Evolutionary conservation across 2,888 invertebrate species (phyloP).

Genomic region (Furcula furcula): DNA sequence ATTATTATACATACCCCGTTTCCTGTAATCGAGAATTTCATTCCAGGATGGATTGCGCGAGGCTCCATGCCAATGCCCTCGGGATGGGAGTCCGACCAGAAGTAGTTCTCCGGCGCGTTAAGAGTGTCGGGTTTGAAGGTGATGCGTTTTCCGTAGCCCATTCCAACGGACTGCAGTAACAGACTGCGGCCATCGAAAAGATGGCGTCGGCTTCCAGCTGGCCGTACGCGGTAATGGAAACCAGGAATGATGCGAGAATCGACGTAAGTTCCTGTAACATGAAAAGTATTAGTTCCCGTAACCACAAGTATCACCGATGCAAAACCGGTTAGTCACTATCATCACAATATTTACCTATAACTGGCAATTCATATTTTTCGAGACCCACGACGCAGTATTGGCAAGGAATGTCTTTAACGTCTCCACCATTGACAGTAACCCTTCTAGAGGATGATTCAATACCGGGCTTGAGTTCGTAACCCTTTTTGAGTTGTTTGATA

Average conservation of each 20-base stretch:
- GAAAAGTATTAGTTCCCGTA: background rate
- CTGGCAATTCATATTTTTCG: slow-evolving; percentile 85
- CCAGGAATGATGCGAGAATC: slow-evolving; percentile 88
- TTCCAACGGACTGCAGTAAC: slow-evolving; percentile 84
- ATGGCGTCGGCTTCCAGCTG: slow-evolving; percentile 83
- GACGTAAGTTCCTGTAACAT: slow-evolving; percentile 84
- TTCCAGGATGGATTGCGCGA: slow-evolving; percentile 84
- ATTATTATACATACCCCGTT: slow-evolving; percentile 73
- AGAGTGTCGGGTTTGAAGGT: slow-evolving; percentile 86
- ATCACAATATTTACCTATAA: slow-evolving; percentile 80
- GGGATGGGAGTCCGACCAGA: slow-evolving; percentile 90
- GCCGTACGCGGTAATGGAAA: slow-evolving; percentile 87
- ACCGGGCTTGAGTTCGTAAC: slow-evolving; percentile 84
- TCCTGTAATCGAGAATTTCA: slow-evolving; percentile 84
- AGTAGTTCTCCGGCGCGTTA: slow-evolving; percentile 84
- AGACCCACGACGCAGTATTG: slow-evolving; percentile 85
- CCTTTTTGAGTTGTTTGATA: slow-evolving; percentile 75
- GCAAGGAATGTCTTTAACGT: slow-evolving; percentile 85
- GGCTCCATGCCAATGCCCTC: slow-evolving; percentile 87
- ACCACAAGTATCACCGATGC: background rate
- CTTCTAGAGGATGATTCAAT: slow-evolving; percentile 83
- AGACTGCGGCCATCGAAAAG: slow-evolving; percentile 85
- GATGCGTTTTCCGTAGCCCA: slow-evolving; percentile 89
- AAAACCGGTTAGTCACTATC: background rate
- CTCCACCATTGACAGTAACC: slow-evolving; percentile 82